Percentiles rank a stretch among this genome's conserved stretches.
Conservation (phyloP, 2,888 invertebrate species). For the Rhimphoctona megacephalus region DNA sequence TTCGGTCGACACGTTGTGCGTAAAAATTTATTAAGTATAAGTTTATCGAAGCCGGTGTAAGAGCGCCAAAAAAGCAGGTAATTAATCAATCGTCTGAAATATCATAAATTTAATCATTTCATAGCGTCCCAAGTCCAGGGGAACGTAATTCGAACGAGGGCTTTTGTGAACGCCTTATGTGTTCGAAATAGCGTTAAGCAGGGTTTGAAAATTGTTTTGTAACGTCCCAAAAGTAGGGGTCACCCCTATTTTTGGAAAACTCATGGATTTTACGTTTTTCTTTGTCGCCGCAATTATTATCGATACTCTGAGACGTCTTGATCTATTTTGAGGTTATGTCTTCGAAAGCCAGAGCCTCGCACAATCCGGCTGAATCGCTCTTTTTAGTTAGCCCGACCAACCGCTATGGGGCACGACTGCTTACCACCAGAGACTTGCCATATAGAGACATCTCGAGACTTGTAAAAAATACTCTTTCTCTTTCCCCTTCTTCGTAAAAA, state of each 20-base stretch:
- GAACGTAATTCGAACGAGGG: not conserved
- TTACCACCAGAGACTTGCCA: conserved; percentile 40
- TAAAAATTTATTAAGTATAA: conserved; percentile 60
- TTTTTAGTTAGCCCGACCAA: conserved; percentile 48
- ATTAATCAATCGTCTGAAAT: conserved; percentile 24
- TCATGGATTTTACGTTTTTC: not conserved
- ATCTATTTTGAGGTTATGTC: conserved; percentile 62
- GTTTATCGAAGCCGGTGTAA: conserved; percentile 61
- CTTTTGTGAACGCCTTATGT: conserved; percentile 42
- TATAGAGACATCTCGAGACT: conserved; percentile 60
- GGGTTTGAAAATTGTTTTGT: not conserved
- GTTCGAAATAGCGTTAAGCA: conserved; percentile 11
- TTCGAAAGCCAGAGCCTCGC: conserved; percentile 32
- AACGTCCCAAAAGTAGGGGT: not conserved
- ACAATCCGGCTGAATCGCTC: conserved; percentile 48
- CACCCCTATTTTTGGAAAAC: not conserved
- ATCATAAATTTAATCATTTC: not conserved
- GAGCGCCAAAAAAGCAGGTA: conserved; percentile 65
- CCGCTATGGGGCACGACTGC: conserved; percentile 71
- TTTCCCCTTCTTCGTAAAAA: not conserved
- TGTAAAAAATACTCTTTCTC: not conserved
- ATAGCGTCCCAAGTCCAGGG: not conserved
- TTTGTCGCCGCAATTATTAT: conserved; percentile 11
- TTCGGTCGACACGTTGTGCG: conserved; percentile 76
- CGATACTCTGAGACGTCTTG: conserved; percentile 48